A percentile compares a stretch with the other conserved stretches of the same genome.
These are phyloP conservation scores for Chaitophorus viminalis DNA, from an alignment of 2,888 invertebrate genomes.

Conservation along the genomic window DNA sequence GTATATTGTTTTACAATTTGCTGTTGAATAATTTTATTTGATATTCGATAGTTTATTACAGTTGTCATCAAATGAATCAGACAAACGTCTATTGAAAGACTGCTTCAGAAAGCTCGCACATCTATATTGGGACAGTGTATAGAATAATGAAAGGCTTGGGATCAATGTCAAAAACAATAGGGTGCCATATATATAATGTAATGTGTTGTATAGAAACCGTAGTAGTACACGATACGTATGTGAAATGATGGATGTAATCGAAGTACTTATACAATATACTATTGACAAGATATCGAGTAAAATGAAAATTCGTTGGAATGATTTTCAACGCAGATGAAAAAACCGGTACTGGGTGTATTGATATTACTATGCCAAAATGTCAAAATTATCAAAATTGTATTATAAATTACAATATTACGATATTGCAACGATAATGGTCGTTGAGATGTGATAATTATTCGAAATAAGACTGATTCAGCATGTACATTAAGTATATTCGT, in stretches of 20 bases:
- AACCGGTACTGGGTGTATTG: too few species aligned
- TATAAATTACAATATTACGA: too few species aligned
- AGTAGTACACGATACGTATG: too few species aligned
- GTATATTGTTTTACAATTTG: too few species aligned
- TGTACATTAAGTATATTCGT: too few species aligned
- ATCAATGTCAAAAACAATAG: constrained; percentile 11
- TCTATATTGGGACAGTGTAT: neutral
- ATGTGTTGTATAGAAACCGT: neutral
- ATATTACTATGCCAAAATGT: too few species aligned
- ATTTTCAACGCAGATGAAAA: too few species aligned
- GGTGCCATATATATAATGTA: too few species aligned
- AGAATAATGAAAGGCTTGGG: neutral
- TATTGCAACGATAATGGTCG: too few species aligned
- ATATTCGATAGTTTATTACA: neutral
- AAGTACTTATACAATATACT: neutral
- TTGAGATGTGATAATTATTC: too few species aligned
- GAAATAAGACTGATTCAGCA: too few species aligned
- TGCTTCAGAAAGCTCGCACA: neutral
- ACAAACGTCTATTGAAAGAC: neutral
- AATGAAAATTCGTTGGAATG: constrained; percentile 12
- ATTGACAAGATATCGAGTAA: neutral
- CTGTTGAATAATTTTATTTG: neutral
- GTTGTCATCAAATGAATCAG: neutral
- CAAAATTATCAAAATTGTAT: too few species aligned
- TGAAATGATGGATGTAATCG: neutral